Base-by-base conservation (phyloP, 2,797 vertebrate genomes). In the Intellagama lesueurii region DNA sequence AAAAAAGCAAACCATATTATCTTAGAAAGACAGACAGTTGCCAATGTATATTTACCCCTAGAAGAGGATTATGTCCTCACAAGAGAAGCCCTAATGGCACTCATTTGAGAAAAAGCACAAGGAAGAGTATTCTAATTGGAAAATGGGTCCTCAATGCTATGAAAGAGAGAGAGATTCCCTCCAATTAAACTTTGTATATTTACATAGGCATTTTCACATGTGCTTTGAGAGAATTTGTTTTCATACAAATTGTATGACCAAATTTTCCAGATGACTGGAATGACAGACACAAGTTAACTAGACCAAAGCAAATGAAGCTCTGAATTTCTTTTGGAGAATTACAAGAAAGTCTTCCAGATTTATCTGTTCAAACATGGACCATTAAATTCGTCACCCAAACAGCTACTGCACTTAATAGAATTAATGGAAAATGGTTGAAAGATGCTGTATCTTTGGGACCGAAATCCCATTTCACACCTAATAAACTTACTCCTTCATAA, bases 401-500 rank as follows among this genome's bases (percentile, higher is more conserved):
- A 14, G 56, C 32, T 85, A 64, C 56, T 81, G 69, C 81, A 81
- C 60, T 87, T 87, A 90, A 86, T 73, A 17, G 73, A 86, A 90
- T 88, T 86, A 83, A 86, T 75, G 52, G 47, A 19, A 85, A 93
- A 87, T 72, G 30, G 24, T 79, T 88, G 66, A 91, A 90, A 88
- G 87, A 78, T 49, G 32, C 28, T 91, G 64, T 16, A n/a, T 83
- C 22, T 89, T 81, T 82, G 60, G 47, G 30, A 87, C 66, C 75
- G n/a, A 89, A 92, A 86, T 88, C 79, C 56, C 7, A 86, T 90
- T 91, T 93, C 81, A 90, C 78, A 76, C 75, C 72, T 72, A 90
- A 90, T 89, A 92, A 86, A 91, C 47, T 26, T 85, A 3, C 5
- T 47, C 24, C 24, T 91, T 83, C 68, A 85, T 56, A 77, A 30